These are phyloP conservation scores for Sinocyclocheilus rhinocerous DNA, from an alignment of 2,113 vertebrate genomes.

Conservation along the genomic window DNA sequence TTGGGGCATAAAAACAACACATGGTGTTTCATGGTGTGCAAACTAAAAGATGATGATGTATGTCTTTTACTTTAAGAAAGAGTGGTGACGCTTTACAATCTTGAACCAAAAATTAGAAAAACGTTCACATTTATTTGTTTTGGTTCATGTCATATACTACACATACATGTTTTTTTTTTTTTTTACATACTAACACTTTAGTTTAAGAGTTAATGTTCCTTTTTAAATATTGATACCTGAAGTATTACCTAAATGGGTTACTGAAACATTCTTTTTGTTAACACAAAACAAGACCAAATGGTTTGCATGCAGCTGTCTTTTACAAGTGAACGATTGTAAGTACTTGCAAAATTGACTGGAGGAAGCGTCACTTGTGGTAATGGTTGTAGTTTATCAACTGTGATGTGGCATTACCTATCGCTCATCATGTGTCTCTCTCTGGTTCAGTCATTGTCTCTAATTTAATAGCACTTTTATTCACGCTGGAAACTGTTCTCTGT, in stretches of 20 bases:
- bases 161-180: too few species aligned
- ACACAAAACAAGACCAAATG: neutral
- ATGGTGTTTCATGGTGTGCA: neutral
- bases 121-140: too few species aligned
- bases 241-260: neutral
- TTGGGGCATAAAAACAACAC: neutral
- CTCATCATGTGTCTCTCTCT: conserved; percentile 29
- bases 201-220: neutral
- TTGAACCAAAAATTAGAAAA: neutral
- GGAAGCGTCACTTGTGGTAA: conserved; percentile 13
- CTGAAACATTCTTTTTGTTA: neutral
- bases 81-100: neutral
- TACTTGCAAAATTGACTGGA: conserved; percentile 19
- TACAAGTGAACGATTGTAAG: neutral
- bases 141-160: too few species aligned
- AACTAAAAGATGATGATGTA: neutral
- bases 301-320: neutral
- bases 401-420: conserved; percentile 26
- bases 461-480: conserved; percentile 30
- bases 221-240: neutral
- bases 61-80: neutral
- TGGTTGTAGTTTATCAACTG: conserved; percentile 30
- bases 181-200: neutral
- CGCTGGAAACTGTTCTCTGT: conserved; percentile 12
- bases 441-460: conserved; percentile 16